These are phyloP conservation scores for Hydropsyche tenuis DNA, from an alignment of 1,140 invertebrate species.

Conservation along the genomic window DNA sequence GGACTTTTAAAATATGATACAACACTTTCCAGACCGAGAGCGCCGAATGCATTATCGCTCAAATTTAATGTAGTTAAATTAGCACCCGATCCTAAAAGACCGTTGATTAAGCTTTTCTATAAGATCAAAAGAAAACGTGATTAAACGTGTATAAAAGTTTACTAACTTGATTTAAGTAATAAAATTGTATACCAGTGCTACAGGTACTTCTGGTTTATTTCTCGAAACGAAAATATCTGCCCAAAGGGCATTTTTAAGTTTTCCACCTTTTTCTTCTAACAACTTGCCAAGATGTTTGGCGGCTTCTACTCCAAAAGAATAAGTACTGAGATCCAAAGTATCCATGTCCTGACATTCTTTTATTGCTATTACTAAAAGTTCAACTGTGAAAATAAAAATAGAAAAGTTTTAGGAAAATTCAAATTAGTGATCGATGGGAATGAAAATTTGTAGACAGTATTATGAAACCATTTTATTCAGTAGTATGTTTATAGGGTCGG, in stretches of 20 bases:
- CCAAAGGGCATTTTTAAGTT: conserved; percentile 3
- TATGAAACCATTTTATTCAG: too few relatives aligned
- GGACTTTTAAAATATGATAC: conserved; percentile 26
- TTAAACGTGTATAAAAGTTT: neutral
- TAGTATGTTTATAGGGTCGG: too few relatives aligned
- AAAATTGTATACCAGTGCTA: conserved; percentile 21
- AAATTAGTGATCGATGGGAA: too few relatives aligned
- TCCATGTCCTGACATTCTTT: conserved; percentile 11
- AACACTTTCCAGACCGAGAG: conserved; percentile 25
- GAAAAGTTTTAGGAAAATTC: too few relatives aligned
- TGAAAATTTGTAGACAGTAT: too few relatives aligned
- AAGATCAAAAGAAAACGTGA: neutral
- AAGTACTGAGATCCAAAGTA: neutral
- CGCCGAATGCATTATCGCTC: conserved; percentile 32
- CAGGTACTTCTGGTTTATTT: conserved; percentile 31
- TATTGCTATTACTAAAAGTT: conserved; percentile 18
- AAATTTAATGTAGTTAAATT: conserved; percentile 16
- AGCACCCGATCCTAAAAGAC: conserved; percentile 21
- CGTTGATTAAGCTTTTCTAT: conserved; percentile 19
- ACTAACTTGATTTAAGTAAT: neutral
- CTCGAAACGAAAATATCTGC: conserved; percentile 32
- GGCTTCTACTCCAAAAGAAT: conserved; percentile 19
- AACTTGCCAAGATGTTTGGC: conserved; percentile 3
- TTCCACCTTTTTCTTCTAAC: conserved; percentile 5
- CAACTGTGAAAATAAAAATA: conserved; percentile 22